phyloP scores from a whole-genome alignment of 2,113 vertebrate genomes.

The Plecotus auritus region DNA sequence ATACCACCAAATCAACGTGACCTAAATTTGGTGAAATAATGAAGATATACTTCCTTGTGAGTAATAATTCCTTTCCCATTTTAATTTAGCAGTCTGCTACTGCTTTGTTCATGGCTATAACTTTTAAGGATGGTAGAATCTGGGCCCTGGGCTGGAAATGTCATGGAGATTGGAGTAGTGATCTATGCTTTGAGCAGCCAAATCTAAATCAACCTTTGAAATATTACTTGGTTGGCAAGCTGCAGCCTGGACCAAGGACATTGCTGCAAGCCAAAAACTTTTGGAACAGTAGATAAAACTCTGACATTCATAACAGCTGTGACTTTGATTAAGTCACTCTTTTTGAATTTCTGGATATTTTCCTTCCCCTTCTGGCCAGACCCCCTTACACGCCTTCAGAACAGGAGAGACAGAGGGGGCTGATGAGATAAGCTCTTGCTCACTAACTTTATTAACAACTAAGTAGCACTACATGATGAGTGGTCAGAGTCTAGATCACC shows the following conservation, averaged over 20 bases:
- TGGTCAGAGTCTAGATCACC: background rate
- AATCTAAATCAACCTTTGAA: conserved; percentile 62
- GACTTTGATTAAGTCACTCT: conserved; percentile 36
- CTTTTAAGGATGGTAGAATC: conserved; percentile 20
- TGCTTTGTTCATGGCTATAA: conserved; percentile 34
- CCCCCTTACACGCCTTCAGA: background rate
- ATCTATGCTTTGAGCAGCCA: conserved; percentile 43
- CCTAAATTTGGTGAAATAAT: conserved; percentile 9
- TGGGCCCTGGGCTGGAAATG: conserved; percentile 46
- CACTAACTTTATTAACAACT: conserved; percentile 2
- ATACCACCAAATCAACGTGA: background rate
- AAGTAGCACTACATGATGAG: background rate
- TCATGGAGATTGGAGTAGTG: conserved; percentile 3
- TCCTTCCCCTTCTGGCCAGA: background rate
- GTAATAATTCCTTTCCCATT: background rate
- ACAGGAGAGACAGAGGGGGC: background rate
- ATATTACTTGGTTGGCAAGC: conserved; percentile 58
- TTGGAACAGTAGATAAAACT: conserved; percentile 36
- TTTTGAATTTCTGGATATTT: conserved; percentile 22
- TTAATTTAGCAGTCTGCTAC: background rate
- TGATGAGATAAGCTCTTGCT: background rate
- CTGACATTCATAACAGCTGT: conserved; percentile 47
- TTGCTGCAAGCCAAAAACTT: conserved; percentile 44
- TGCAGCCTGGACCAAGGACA: conserved; percentile 29
- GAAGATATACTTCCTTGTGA: background rate